Conservation (phyloP, 2,797 vertebrate genomes). For the Poecile montanus region DNA sequence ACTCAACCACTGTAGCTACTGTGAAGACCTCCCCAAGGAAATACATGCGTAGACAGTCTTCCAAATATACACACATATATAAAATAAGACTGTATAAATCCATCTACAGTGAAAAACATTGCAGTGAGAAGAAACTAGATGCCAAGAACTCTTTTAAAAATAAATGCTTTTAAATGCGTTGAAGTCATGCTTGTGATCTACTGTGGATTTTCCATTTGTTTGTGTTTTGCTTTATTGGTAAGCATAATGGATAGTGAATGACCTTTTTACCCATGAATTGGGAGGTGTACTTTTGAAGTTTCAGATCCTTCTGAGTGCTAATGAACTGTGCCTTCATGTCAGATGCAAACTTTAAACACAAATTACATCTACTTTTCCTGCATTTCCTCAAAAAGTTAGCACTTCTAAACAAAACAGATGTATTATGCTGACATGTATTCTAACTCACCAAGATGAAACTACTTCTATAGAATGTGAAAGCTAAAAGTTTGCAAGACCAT, state of each 20-base stretch:
- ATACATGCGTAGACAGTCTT: slow-evolving; percentile 20
- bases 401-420: slow-evolving; percentile 21
- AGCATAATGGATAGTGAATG: background rate
- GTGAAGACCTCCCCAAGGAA: slow-evolving; percentile 50
- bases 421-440: slow-evolving; percentile 22
- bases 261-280: background rate
- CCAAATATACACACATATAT: background rate
- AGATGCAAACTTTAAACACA: slow-evolving; percentile 45
- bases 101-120: background rate
- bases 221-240: background rate
- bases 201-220: background rate
- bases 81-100: slow-evolving; percentile 14
- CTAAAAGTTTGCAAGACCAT: slow-evolving; percentile 37
- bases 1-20: background rate
- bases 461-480: slow-evolving; percentile 26
- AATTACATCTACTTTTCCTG: background rate
- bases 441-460: slow-evolving; percentile 40
- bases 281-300: slow-evolving; percentile 24
- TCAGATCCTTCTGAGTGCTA: background rate
- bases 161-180: slow-evolving; percentile 27
- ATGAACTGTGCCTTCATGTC: slow-evolving; percentile 24
- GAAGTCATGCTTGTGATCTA: background rate
- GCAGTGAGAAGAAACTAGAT: slow-evolving; percentile 18
- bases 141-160: slow-evolving; percentile 2
- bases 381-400: background rate